Percentiles rank a stretch among this genome's conserved stretches.
phyloP scores from a whole-genome alignment of 2,113 vertebrate species.

The Penelope pileata region DNA sequence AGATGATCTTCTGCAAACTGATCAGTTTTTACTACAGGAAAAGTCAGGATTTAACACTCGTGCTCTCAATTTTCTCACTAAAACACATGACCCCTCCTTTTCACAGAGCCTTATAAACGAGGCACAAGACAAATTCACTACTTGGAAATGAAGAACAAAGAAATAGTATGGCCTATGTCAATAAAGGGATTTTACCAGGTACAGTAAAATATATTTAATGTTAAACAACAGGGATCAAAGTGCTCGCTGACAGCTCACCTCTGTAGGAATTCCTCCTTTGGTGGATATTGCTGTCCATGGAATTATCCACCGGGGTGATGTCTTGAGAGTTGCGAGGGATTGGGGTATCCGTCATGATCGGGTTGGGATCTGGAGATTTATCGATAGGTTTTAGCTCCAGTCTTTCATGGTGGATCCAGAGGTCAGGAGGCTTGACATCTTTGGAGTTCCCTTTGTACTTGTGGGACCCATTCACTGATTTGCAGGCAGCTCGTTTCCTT shows the following conservation, averaged over 20 bases:
- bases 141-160: neutral
- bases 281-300: conserved; percentile 90
- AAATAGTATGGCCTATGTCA: neutral
- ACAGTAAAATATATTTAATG: neutral
- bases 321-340: conserved; percentile 96
- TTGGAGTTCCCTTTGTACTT: conserved; percentile 98
- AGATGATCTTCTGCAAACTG: neutral
- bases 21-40: neutral
- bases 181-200: neutral
- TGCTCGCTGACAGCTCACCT: conserved; percentile 70
- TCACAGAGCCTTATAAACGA: neutral
- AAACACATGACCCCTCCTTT: neutral
- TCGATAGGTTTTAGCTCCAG: conserved; percentile 97
- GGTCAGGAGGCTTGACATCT: conserved; percentile 96
- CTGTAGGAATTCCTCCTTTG: conserved; percentile 96
- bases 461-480: conserved; percentile 94
- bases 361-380: conserved; percentile 96
- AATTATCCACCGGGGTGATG: conserved; percentile 91
- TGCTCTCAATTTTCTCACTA: neutral
- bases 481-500: conserved; percentile 95
- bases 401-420: conserved; percentile 98
- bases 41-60: neutral
- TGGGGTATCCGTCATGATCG: conserved; percentile 96
- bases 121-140: neutral
- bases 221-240: neutral